Conservation (phyloP, 1,140 invertebrate genomes). For the Neodiprion fabricii region DNA sequence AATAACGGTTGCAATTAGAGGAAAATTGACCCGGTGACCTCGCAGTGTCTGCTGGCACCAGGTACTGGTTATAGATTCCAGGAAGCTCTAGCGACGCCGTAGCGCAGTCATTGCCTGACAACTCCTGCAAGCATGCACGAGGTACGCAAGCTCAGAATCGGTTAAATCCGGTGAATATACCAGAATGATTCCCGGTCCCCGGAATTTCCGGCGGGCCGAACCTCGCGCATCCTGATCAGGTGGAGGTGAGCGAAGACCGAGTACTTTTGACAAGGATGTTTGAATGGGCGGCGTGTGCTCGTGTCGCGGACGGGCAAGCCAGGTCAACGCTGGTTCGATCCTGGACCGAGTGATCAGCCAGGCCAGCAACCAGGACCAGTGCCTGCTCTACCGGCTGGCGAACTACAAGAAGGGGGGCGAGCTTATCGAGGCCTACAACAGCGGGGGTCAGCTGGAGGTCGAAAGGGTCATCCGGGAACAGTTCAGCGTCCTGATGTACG, state of each 20-base stretch:
- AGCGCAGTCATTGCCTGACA: conserved; percentile 16
- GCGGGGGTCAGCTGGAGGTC: conserved; percentile 79
- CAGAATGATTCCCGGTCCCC: not conserved
- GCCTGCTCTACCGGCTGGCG: conserved; percentile 83
- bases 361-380: conserved; percentile 83
- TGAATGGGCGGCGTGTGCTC: conserved; percentile 60
- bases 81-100: conserved; percentile 5
- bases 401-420: conserved; percentile 92
- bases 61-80: conserved; percentile 57
- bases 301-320: conserved; percentile 52
- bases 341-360: conserved; percentile 87
- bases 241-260: not conserved
- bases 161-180: conserved; percentile 29
- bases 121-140: conserved; percentile 32
- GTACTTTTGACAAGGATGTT: conserved; percentile 37
- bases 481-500: conserved; percentile 89
- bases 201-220: conserved; percentile 15
- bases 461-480: conserved; percentile 88
- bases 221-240: not conserved
- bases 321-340: conserved; percentile 73
- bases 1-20: not conserved
- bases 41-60: conserved; percentile 46
- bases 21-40: conserved; percentile 47
- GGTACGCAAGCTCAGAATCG: conserved; percentile 28
- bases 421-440: conserved; percentile 83